Conservation (phyloP, 2,888 invertebrate genomes). For the Aporophyla nigra region DNA sequence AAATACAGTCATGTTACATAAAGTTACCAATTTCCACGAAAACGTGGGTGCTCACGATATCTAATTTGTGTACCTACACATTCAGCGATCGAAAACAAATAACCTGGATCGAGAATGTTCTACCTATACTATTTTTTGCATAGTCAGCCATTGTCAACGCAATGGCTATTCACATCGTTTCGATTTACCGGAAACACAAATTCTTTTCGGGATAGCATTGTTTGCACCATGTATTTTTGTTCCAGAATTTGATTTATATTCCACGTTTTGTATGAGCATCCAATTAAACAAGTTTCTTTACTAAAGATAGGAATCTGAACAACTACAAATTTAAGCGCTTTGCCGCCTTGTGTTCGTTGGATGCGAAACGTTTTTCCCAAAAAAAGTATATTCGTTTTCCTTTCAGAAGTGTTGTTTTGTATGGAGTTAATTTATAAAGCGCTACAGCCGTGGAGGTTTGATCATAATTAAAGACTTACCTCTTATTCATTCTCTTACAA, state of each 20-base stretch:
- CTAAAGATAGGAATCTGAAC: conserved; percentile 68
- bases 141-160: conserved; percentile 63
- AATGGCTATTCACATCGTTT: conserved; percentile 63
- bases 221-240: conserved; percentile 66
- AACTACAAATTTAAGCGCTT: conserved; percentile 62
- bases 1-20: not conserved
- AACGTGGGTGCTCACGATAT: not conserved
- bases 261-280: conserved; percentile 57
- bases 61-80: conserved; percentile 1
- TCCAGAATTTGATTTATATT: conserved; percentile 69
- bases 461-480: conserved; percentile 86
- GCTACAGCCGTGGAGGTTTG: conserved; percentile 73
- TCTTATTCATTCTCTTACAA: conserved; percentile 84
- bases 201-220: conserved; percentile 68
- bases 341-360: conserved; percentile 62
- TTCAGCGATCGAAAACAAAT: conserved; percentile 28
- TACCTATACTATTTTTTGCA: conserved; percentile 61
- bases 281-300: conserved; percentile 68
- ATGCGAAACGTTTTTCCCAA: conserved; percentile 65
- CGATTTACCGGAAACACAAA: conserved; percentile 68
- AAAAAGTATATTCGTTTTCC: conserved; percentile 68
- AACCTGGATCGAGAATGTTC: conserved; percentile 30
- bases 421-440: conserved; percentile 78
- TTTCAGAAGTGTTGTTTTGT: conserved; percentile 76
- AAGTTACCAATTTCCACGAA: not conserved